Evolutionary conservation across 2,888 invertebrate species (phyloP).

Genomic region (Agelastica alni): DNA sequence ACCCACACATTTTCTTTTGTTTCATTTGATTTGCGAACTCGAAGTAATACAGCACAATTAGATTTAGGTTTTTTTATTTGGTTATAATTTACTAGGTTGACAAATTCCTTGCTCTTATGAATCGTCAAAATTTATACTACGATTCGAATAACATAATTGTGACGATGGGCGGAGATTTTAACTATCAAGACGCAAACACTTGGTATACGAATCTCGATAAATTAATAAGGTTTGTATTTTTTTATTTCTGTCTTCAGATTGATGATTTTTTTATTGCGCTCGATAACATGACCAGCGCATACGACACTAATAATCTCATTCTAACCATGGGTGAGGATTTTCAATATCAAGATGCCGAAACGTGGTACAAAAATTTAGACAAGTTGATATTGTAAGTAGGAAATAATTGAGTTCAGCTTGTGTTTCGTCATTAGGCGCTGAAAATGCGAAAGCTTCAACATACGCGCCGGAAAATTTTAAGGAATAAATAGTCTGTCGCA

Average conservation of each 20-base stretch:
- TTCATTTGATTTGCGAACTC: too few species aligned
- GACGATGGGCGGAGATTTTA: slow-evolving; percentile 92
- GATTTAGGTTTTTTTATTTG: too few species aligned
- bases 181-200: slow-evolving; percentile 73
- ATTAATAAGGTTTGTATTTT: slow-evolving; percentile 62
- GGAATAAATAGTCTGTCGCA: too few species aligned
- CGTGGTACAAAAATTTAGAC: slow-evolving; percentile 87
- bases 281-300: slow-evolving; percentile 59
- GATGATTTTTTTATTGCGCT: slow-evolving; percentile 62
- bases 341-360: slow-evolving; percentile 74
- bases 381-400: slow-evolving; percentile 75
- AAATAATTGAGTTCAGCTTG: neutral
- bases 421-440: neutral
- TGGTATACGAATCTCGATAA: slow-evolving; percentile 89
- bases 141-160: slow-evolving; percentile 75
- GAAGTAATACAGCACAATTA: too few species aligned
- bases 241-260: slow-evolving; percentile 57
- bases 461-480: too few species aligned
- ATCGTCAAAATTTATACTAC: slow-evolving; percentile 53
- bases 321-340: slow-evolving; percentile 95
- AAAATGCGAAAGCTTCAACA: neutral
- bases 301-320: slow-evolving; percentile 75
- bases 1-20: too few species aligned
- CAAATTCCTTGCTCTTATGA: slow-evolving; percentile 57
- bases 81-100: slow-evolving; percentile 64